Conservation (phyloP, 2,888 invertebrate species). For the Tinea semifulvella region DNA sequence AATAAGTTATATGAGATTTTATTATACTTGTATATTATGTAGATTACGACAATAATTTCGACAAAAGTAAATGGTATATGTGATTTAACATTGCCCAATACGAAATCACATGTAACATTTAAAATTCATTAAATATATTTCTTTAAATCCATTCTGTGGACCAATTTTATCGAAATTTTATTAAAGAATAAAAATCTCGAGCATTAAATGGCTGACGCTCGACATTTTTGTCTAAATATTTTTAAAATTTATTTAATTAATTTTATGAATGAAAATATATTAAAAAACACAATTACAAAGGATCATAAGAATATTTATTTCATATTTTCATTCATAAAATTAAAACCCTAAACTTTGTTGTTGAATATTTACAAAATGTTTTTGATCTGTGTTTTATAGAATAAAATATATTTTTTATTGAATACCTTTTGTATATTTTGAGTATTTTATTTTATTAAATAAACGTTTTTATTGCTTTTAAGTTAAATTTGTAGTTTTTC, state of each 20-base stretch:
- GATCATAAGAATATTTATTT: too few relatives aligned
- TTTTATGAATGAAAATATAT: conserved; percentile 17
- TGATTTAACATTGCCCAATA: conserved; percentile 19
- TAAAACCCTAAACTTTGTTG: background rate
- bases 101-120: conserved; percentile 18
- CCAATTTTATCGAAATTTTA: conserved; percentile 25
- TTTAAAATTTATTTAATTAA: conserved; percentile 25
- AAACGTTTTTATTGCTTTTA: conserved; percentile 50
- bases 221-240: conserved; percentile 39
- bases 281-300: too few relatives aligned
- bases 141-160: conserved; percentile 20
- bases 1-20: conserved; percentile 2
- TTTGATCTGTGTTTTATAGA: conserved; percentile 25
- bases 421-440: too few relatives aligned
- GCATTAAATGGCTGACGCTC: conserved; percentile 54
- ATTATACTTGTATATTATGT: conserved; percentile 14
- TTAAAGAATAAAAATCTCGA: conserved; percentile 48
- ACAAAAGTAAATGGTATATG: conserved; percentile 19
- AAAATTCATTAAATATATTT: background rate
- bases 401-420: conserved; percentile 27
- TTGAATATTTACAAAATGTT: background rate
- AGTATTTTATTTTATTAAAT: conserved; percentile 39
- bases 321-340: background rate
- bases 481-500: conserved; percentile 40
- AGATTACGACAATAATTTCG: conserved; percentile 12